Conservation (phyloP, 1,140 invertebrate species). For the Helicoverpa armigera region DNA sequence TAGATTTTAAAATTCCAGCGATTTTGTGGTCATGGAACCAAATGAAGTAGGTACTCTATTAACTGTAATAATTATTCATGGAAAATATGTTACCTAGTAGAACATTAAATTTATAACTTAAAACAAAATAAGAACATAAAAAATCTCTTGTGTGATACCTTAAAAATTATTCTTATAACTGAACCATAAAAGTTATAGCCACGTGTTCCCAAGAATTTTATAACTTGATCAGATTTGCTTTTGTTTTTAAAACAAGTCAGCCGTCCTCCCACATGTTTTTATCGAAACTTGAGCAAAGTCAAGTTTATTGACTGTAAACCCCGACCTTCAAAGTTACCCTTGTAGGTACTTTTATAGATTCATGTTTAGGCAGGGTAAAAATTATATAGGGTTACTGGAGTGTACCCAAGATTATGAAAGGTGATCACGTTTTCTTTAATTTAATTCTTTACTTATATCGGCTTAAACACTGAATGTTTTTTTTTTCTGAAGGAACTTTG, state of each 20-base stretch:
- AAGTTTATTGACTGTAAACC: neutral
- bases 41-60: too few species aligned
- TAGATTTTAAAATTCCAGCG: too few species aligned
- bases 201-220: neutral
- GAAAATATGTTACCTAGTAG: too few species aligned
- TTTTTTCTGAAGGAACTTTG: neutral
- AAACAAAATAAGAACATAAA: too few species aligned
- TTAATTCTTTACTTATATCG: neutral
- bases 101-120: too few species aligned
- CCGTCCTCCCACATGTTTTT: neutral
- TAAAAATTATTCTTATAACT: neutral
- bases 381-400: neutral
- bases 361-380: neutral
- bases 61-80: too few species aligned
- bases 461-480: neutral
- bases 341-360: neutral
- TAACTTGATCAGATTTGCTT: neutral
- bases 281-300: conserved; percentile 21
- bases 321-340: neutral
- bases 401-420: neutral
- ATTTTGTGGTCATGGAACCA: too few species aligned
- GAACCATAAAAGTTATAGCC: neutral
- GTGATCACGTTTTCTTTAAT: conserved; percentile 9
- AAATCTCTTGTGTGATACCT: neutral
- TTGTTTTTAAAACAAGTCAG: neutral